phyloP scores from a whole-genome alignment of 53 echinoderm and acorn worm genomes.

The Apostichopus leukothele region DNA sequence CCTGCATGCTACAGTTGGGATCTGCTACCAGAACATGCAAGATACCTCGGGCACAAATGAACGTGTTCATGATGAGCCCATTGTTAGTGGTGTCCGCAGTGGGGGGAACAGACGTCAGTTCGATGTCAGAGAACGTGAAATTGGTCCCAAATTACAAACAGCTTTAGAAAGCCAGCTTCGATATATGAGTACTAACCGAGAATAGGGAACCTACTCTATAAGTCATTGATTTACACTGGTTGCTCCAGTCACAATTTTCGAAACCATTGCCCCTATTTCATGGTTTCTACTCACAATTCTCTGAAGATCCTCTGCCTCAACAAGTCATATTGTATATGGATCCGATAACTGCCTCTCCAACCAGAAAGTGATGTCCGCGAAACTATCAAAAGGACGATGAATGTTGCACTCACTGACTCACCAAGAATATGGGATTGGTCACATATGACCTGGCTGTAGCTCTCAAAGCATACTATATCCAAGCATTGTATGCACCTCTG shows the following conservation, averaged over 20 bases:
- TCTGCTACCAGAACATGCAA: conserved; percentile 59
- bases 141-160: not conserved
- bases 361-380: conserved; percentile 60
- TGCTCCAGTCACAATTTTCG: not conserved
- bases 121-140: conserved; percentile 58
- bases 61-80: not conserved
- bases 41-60: not conserved
- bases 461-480: conserved; percentile 55
- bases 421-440: not conserved
- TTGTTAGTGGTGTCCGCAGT: not conserved
- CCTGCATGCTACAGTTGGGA: conserved; percentile 75
- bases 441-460: conserved; percentile 67
- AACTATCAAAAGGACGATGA: conserved; percentile 59
- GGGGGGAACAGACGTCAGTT: conserved; percentile 56
- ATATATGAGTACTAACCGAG: not conserved
- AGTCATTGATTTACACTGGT: not conserved
- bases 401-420: conserved; percentile 46
- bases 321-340: conserved; percentile 69
- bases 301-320: conserved; percentile 52
- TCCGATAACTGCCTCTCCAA: conserved; percentile 64
- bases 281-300: conserved; percentile 57
- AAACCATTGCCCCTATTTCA: conserved; percentile 46
- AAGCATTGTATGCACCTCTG: conserved; percentile 52
- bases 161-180: not conserved
- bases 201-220: not conserved